Percentiles rank a stretch among this genome's conserved stretches.
phyloP scores from a whole-genome alignment of 2,113 vertebrate genomes.

The Terrapene triunguis region DNA sequence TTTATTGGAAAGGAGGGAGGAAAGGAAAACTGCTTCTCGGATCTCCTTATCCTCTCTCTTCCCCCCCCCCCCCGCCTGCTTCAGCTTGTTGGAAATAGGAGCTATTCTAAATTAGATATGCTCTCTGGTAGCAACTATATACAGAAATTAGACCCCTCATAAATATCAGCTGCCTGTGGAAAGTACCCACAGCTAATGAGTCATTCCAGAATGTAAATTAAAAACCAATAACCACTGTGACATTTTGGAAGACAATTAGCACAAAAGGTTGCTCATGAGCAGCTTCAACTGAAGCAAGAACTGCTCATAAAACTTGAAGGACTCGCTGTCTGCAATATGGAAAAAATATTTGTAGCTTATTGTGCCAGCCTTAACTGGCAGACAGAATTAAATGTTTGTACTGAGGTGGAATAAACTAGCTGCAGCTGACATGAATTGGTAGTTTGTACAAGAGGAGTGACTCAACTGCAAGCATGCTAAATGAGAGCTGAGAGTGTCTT shows the following conservation, averaged over 20 bases:
- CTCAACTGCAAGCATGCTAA: not conserved
- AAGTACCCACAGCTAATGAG: not conserved
- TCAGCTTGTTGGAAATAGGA: not conserved
- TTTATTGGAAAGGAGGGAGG: not conserved
- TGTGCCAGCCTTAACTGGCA: constrained; percentile 16
- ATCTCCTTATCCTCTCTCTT: not conserved
- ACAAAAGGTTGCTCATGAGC: not conserved
- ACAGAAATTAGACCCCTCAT: not conserved
- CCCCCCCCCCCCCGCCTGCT: not conserved
- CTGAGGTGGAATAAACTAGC: constrained; percentile 11
- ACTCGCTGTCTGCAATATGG: not conserved
- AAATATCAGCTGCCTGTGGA: not conserved
- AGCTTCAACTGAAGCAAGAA: constrained; percentile 38
- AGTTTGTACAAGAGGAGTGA: not conserved
- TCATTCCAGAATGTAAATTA: not conserved
- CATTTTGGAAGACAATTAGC: constrained; percentile 27
- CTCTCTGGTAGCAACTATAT: not conserved
- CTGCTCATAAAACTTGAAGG: constrained; percentile 22
- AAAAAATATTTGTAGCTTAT: not conserved
- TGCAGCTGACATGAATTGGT: not conserved
- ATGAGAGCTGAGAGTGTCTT: not conserved
- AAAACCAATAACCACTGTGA: not conserved
- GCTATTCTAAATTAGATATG: not conserved
- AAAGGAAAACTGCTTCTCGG: not conserved
- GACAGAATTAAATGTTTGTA: not conserved